Base-by-base conservation (phyloP, 2,797 vertebrate genomes). In the Microctenopoma lineatum region DNA sequence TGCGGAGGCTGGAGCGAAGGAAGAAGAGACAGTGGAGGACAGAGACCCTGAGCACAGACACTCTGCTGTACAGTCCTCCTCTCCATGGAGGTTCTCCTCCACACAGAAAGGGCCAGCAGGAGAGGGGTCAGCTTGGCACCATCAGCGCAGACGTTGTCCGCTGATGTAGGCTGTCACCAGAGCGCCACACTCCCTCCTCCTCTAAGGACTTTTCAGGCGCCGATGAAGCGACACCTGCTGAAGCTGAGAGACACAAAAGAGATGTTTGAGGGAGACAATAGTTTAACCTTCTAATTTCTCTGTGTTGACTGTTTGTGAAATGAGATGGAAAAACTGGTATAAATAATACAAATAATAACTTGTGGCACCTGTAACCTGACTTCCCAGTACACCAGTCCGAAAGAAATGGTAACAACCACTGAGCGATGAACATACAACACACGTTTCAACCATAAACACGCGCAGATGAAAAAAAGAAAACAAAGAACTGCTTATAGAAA, bases 141-240 rank as follows among this genome's bases (percentile, higher is more conserved):
- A 69, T 69, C 55, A 44, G 54, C 56, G 72, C 71, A 36, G 48
- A 10, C 58, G 45, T 57, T 69, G 59, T 75, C 60, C 55, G 36
- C 55, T 3, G 45, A 56, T 2, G 41, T 46, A 66, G 56, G 70
- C 51, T 59, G 55, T 11, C 59, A 68, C 60, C 55, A 62, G 70
- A 77, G 79, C 57, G 27, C 59, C 63, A 21, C 57, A 12, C 29
- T 47, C 70, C 76, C 59, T 62, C 61, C 44, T 57, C 29, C 57
- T 26, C 56, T 7, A 0, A 41, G 66, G 54, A 61, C 42, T 56
- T 77, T 68, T 81, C 73, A 69, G 79, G 80, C 25, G 74, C 83
- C 74, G 82, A 73, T 5, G 54, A 75, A 84, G 84, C 51, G 27
- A 73, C 69, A 74, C 70, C 73, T 84, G 59, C 89, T 88, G 81